Evolutionary conservation across 2,888 invertebrate genomes (phyloP).

Genomic region (Drosophila quasianomalipes): DNA sequence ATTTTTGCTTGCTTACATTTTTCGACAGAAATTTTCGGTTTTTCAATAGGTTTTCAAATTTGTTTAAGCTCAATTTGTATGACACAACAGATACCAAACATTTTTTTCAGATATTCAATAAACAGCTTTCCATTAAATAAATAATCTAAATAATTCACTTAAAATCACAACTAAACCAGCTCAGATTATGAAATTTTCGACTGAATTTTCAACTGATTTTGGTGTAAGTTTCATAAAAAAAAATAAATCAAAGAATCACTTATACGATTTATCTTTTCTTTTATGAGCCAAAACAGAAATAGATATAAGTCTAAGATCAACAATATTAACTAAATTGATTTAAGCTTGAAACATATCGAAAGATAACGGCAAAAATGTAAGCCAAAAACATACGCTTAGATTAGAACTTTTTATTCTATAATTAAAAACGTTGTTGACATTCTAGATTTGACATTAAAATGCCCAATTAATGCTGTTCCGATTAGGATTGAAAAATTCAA

Average conservation of each 20-base stretch:
- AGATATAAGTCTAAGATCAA: background rate
- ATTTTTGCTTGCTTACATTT: background rate
- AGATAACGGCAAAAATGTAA: background rate
- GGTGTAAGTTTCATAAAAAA: background rate
- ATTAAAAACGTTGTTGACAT: background rate
- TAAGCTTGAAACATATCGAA: background rate
- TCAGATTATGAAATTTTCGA: background rate
- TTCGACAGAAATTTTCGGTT: background rate
- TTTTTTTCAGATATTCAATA: background rate
- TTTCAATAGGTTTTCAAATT: background rate
- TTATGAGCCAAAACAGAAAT: background rate
- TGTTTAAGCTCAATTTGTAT: background rate
- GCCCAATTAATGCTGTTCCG: background rate
- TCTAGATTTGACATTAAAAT: background rate
- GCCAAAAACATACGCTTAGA: background rate
- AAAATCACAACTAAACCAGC: background rate
- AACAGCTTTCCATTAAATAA: background rate
- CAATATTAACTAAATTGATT: background rate
- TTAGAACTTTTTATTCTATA: accelerated
- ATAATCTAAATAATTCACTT: background rate
- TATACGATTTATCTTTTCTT: background rate
- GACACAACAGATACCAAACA: background rate
- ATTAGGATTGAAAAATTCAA: background rate
- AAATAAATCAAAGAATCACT: background rate
- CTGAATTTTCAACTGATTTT: background rate